phyloP scores from a whole-genome alignment of 2,797 vertebrate species.

The Xiphorhynchus erythropygius region DNA sequence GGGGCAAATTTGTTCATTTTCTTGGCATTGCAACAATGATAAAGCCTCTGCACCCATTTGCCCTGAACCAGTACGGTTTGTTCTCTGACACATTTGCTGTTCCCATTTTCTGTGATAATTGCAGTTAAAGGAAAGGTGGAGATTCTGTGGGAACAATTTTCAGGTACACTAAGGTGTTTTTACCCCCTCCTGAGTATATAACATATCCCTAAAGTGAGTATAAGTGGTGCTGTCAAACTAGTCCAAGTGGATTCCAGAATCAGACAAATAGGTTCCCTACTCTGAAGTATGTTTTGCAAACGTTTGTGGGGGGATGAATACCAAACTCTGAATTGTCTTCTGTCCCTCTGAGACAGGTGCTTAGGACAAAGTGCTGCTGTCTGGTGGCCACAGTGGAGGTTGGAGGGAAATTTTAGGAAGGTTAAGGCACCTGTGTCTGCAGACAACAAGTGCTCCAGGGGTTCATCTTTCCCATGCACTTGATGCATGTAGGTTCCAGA shows the following conservation, averaged over 20 bases:
- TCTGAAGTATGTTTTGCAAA: neutral
- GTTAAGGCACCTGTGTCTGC: neutral
- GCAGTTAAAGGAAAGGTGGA: neutral
- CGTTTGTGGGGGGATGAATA: neutral
- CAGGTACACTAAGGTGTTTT: neutral
- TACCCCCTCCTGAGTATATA: neutral
- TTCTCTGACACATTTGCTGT: neutral
- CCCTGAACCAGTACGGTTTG: neutral
- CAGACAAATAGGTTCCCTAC: neutral
- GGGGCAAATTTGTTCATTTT: constrained; percentile 52
- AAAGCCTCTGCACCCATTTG: constrained; percentile 29
- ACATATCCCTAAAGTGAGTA: neutral
- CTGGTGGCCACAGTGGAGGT: neutral
- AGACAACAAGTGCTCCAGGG: neutral
- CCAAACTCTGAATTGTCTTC: neutral
- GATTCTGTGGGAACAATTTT: neutral
- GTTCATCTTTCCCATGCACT: neutral
- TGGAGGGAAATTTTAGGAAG: neutral
- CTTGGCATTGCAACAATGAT: neutral
- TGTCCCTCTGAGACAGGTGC: neutral
- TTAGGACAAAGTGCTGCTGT: neutral
- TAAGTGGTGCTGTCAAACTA: neutral
- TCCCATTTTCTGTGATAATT: neutral
- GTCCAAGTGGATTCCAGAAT: neutral
- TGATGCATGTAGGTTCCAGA: neutral